These are phyloP conservation scores for Ips nitidus DNA, from an alignment of 1,140 invertebrate species.

Conservation along the genomic window DNA sequence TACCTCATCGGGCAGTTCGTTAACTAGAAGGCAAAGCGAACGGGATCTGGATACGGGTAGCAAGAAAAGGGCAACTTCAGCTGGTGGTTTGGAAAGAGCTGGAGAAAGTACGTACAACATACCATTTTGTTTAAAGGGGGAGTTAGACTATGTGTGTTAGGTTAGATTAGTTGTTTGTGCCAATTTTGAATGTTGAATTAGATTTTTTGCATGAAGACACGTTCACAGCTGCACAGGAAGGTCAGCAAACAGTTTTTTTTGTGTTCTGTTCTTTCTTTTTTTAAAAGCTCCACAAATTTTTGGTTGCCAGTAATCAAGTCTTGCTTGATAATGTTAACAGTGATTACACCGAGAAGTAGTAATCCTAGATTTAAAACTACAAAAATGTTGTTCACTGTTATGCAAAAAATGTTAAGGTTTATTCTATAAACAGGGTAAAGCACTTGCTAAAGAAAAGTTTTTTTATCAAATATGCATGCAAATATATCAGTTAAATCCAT, in stretches of 20 bases:
- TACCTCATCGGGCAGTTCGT: constrained; percentile 63
- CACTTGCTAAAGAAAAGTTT: too few species aligned
- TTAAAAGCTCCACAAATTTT: constrained; percentile 21
- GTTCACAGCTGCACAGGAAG: constrained; percentile 10
- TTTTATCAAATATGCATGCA: too few species aligned
- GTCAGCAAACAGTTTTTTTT: constrained; percentile 7
- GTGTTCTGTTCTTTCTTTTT: constrained; percentile 1
- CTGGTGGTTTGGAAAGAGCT: constrained; percentile 68
- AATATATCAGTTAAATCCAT: too few species aligned
- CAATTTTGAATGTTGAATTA: constrained; percentile 3
- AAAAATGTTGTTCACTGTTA: too few species aligned
- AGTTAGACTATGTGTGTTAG: too few species aligned
- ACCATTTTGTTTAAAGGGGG: constrained; percentile 2
- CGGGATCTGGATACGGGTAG: constrained; percentile 75
- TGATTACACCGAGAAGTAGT: too few species aligned
- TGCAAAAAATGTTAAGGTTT: too few species aligned
- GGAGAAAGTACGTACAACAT: constrained; percentile 61
- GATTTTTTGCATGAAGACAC: not conserved
- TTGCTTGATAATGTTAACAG: too few species aligned
- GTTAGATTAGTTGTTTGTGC: not conserved
- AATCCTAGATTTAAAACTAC: too few species aligned
- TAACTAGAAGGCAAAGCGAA: constrained; percentile 80
- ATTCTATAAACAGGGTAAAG: too few species aligned
- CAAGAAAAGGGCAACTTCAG: constrained; percentile 79
- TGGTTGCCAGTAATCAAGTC: not conserved